Percentiles rank a stretch among this genome's conserved stretches.
phyloP scores from a whole-genome alignment of 2,888 invertebrate species.

The Thymelicus acteon region DNA sequence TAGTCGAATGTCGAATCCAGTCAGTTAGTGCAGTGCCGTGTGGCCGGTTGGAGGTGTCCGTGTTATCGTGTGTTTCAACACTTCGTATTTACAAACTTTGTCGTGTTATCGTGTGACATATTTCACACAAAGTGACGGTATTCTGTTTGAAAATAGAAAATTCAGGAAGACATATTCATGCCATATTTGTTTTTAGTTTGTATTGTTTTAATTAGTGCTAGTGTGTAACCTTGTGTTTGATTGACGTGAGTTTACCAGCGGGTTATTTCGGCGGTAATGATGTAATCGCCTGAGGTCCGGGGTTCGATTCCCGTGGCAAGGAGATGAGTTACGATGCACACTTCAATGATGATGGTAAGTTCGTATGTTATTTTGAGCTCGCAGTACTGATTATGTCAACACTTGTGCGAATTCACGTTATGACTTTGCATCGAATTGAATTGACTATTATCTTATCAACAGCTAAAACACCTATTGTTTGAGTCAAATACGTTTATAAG shows the following conservation, averaged over 20 bases:
- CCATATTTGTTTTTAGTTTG: conserved; percentile 43
- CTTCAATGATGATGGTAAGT: conserved; percentile 82
- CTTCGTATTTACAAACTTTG: conserved; percentile 81
- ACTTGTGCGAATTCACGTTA: conserved; percentile 39
- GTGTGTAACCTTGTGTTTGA: conserved; percentile 78
- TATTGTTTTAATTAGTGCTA: conserved; percentile 58
- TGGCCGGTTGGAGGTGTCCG: conserved; percentile 51
- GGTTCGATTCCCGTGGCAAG: conserved; percentile 68
- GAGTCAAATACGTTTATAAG: neutral
- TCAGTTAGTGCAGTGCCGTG: conserved; percentile 66
- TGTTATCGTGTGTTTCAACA: conserved; percentile 46
- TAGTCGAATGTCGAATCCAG: conserved; percentile 22
- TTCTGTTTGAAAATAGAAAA: conserved; percentile 43
- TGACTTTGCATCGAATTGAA: conserved; percentile 17
- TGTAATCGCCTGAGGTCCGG: conserved; percentile 69
- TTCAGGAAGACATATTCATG: conserved; percentile 35
- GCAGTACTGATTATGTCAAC: conserved; percentile 39
- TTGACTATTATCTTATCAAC: conserved; percentile 9
- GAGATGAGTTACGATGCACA: conserved; percentile 69
- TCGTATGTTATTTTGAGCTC: conserved; percentile 39
- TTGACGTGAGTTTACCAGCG: conserved; percentile 68
- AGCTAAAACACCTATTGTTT: conserved; percentile 7
- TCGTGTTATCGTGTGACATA: conserved; percentile 61
- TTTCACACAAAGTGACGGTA: conserved; percentile 49
- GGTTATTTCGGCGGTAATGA: conserved; percentile 78